A percentile compares a stretch with the other conserved stretches of the same genome.
These are phyloP conservation scores for Drosophila setosimentum DNA, from an alignment of 2,888 invertebrate species.

Conservation along the genomic window DNA sequence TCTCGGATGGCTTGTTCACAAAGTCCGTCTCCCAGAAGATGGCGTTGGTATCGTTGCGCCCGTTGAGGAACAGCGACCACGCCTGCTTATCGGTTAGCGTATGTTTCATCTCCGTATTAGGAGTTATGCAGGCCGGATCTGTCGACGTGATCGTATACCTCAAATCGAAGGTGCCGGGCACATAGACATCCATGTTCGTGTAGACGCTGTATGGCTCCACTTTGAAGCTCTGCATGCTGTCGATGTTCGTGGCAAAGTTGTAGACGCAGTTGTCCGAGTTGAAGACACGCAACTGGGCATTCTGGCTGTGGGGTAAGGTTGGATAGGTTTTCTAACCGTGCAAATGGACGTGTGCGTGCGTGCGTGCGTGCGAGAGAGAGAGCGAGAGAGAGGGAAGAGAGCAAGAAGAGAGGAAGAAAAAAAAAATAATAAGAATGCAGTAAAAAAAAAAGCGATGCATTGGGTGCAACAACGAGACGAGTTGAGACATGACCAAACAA, in stretches of 20 bases:
- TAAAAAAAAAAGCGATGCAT: conserved; percentile 9
- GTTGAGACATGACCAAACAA: neutral
- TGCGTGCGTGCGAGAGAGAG: conserved; percentile 38
- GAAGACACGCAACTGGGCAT: conserved; percentile 90
- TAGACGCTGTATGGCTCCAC: conserved; percentile 60
- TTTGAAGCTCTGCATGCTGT: conserved; percentile 35
- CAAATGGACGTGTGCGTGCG: conserved; percentile 44
- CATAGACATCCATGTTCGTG: conserved; percentile 69
- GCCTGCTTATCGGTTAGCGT: conserved; percentile 58
- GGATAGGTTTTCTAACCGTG: conserved; percentile 88
- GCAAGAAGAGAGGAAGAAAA: conserved; percentile 23
- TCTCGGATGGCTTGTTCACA: conserved; percentile 81
- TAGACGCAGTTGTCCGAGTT: conserved; percentile 87
- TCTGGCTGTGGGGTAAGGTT: conserved; percentile 87
- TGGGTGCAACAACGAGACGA: conserved; percentile 34
- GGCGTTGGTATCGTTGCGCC: conserved; percentile 18
- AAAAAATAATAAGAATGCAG: conserved; percentile 10
- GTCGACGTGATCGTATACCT: conserved; percentile 31
- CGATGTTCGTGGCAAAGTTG: conserved; percentile 66
- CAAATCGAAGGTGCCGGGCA: conserved; percentile 35
- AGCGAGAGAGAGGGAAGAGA: conserved; percentile 6
- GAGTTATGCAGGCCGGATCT: conserved; percentile 36
- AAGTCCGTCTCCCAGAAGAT: conserved; percentile 61
- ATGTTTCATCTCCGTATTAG: rapidly evolving
- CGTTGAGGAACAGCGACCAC: conserved; percentile 76